Conservation (phyloP, 2,888 invertebrate species). For the Pardosa pseudoannulata region DNA sequence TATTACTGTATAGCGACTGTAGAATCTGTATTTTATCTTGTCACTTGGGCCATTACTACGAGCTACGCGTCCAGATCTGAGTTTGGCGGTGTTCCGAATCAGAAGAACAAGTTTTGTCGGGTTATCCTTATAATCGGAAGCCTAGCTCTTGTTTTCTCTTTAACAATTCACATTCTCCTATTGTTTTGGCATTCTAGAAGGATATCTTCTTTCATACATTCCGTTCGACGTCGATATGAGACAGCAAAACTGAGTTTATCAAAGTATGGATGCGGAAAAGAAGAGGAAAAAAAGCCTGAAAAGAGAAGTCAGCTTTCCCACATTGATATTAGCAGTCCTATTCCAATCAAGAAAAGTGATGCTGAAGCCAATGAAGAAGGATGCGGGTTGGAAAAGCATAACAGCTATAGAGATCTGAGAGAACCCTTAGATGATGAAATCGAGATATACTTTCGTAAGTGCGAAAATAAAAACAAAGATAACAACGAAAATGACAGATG, state of each 20-base stretch:
- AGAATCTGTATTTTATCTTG: slow-evolving; percentile 63
- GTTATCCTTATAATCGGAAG: slow-evolving; percentile 42
- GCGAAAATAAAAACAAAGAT: neutral
- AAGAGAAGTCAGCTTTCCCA: neutral
- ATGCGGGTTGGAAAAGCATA: slow-evolving; percentile 16
- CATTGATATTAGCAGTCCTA: slow-evolving; percentile 28
- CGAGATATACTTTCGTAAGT: slow-evolving; percentile 32
- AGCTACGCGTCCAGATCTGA: neutral
- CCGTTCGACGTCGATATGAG: slow-evolving; percentile 20
- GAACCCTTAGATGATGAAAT: slow-evolving; percentile 64
- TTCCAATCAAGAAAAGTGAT: neutral
- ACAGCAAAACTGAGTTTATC: slow-evolving; percentile 34
- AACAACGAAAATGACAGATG: neutral
- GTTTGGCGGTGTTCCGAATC: neutral
- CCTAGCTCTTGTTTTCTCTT: slow-evolving; percentile 39
- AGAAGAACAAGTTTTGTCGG: slow-evolving; percentile 19
- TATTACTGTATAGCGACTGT: slow-evolving; percentile 48
- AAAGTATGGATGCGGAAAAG: neutral
- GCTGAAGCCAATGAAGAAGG: neutral
- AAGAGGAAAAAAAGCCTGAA: neutral
- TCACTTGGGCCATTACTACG: slow-evolving; percentile 50
- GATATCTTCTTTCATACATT: slow-evolving; percentile 24
- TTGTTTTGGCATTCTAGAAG: slow-evolving; percentile 53
- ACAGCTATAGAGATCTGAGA: slow-evolving; percentile 54
- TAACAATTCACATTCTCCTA: slow-evolving; percentile 35